phyloP scores from a whole-genome alignment of 2,797 vertebrate species.

The Lagodon rhomboides region DNA sequence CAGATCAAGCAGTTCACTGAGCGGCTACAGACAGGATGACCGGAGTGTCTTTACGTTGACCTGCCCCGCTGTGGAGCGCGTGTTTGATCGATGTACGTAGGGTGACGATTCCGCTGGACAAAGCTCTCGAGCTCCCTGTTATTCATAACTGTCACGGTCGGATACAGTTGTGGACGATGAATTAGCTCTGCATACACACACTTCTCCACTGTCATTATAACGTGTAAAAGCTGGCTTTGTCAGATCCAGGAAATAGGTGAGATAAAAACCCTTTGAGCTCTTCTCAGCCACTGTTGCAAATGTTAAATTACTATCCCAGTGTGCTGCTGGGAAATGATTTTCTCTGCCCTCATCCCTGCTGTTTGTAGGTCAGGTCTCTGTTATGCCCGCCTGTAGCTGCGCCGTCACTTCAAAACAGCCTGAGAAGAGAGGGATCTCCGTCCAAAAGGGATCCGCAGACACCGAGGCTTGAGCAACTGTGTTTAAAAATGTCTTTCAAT shows the following conservation, averaged over 20 bases:
- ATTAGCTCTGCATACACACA: background rate
- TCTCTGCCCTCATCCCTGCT: conserved; percentile 49
- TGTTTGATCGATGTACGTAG: background rate
- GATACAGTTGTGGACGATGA: background rate
- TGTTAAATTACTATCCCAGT: conserved; percentile 50
- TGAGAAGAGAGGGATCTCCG: conserved; percentile 34
- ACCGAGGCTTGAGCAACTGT: conserved; percentile 33
- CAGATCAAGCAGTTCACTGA: conserved; percentile 6
- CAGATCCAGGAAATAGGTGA: conserved; percentile 20
- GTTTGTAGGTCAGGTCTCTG: conserved; percentile 55
- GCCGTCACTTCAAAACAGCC: conserved; percentile 30
- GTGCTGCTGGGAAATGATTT: conserved; percentile 42
- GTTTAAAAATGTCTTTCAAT: conserved; percentile 25
- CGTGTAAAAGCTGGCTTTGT: conserved; percentile 27
- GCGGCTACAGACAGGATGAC: background rate
- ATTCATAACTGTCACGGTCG: background rate
- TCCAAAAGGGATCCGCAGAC: conserved; percentile 24
- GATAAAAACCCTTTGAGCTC: conserved; percentile 27
- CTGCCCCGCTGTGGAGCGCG: background rate
- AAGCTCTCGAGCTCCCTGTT: background rate
- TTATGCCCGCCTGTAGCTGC: conserved; percentile 25
- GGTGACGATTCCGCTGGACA: background rate
- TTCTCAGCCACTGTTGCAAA: conserved; percentile 27
- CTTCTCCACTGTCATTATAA: conserved; percentile 20
- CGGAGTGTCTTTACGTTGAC: conserved; percentile 11